phyloP scores from a whole-genome alignment of 2,888 invertebrate genomes.

The Cremastinae sp. region DNA sequence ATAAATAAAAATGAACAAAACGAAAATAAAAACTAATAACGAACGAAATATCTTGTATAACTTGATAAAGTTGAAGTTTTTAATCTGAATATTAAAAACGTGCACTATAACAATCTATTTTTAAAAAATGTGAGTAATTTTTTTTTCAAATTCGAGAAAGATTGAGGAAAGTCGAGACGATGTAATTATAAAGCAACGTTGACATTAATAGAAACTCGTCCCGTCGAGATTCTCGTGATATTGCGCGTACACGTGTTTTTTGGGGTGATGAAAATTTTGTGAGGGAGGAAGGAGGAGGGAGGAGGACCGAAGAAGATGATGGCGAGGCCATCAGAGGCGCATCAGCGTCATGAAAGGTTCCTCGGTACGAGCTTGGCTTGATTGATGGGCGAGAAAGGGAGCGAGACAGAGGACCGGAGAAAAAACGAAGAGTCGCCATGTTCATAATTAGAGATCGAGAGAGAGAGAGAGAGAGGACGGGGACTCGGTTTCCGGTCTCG shows the following conservation, averaged over 20 bases:
- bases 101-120: too few relatives aligned
- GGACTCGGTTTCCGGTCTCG: constrained; percentile 53
- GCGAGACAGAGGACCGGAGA: constrained; percentile 66
- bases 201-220: constrained; percentile 57
- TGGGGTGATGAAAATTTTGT: constrained; percentile 6
- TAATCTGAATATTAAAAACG: too few relatives aligned
- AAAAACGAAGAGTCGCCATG: constrained; percentile 71
- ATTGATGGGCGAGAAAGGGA: constrained; percentile 74
- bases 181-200: constrained; percentile 14
- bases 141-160: constrained; percentile 13
- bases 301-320: constrained; percentile 32
- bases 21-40: too few relatives aligned
- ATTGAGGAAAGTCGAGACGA: neutral
- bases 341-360: constrained; percentile 55
- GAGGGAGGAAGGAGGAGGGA: neutral
- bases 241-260: constrained; percentile 11
- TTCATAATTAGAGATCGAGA: constrained; percentile 78
- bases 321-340: constrained; percentile 51
- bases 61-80: too few relatives aligned
- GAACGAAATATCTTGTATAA: too few relatives aligned
- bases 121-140: neutral
- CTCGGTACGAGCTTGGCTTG: constrained; percentile 65
- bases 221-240: constrained; percentile 20
- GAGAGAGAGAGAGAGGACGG: constrained; percentile 60
- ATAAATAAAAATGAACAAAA: too few relatives aligned